These are phyloP conservation scores for Vanacampus margaritifer DNA, from an alignment of 2,113 vertebrate genomes.

Conservation along the genomic window DNA sequence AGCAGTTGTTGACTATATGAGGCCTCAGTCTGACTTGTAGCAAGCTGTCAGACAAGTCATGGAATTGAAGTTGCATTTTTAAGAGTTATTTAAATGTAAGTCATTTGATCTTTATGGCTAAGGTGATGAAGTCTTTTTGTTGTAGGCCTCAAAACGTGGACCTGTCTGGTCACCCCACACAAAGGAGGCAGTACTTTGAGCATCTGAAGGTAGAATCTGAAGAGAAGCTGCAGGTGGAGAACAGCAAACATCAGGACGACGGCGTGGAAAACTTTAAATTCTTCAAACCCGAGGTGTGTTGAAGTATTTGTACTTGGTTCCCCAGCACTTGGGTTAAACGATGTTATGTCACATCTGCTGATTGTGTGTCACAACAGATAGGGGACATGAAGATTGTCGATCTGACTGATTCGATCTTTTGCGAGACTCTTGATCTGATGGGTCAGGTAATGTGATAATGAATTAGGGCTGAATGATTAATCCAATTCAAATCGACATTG, in stretches of 20 bases:
- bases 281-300: background rate
- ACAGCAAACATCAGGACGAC: background rate
- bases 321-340: background rate
- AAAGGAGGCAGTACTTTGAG: slow-evolving; percentile 2
- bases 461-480: no score
- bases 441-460: background rate
- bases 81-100: no score
- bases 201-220: background rate
- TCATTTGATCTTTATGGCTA: no score
- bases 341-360: background rate
- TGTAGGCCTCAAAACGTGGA: background rate
- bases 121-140: no score
- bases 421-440: background rate
- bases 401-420: background rate
- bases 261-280: background rate
- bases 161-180: background rate
- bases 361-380: background rate
- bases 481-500: no score
- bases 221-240: background rate
- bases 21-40: no score
- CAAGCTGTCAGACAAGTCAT: no score
- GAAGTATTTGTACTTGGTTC: background rate
- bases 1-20: no score
- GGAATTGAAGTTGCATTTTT: no score
- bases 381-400: background rate